phyloP scores from a whole-genome alignment of 2,888 invertebrate species.

The Drosophila greeni region DNA sequence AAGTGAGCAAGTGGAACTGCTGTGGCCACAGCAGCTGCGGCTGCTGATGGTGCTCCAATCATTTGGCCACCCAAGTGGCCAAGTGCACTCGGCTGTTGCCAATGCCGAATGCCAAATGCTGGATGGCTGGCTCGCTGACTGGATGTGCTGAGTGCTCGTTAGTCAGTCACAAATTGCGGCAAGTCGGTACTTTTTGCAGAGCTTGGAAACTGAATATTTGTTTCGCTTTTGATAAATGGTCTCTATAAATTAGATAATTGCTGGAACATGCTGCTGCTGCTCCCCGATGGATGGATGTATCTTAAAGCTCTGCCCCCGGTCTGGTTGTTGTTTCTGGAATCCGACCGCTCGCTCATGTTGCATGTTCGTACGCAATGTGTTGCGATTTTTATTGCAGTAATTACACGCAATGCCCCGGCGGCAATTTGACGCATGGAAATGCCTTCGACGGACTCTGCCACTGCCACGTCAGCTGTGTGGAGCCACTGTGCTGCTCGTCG shows the following conservation, averaged over 20 bases:
- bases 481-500: conserved; percentile 11
- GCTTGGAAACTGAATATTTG: conserved; percentile 61
- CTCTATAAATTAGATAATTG: conserved; percentile 69
- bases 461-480: conserved; percentile 45
- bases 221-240: conserved; percentile 66
- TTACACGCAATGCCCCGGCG: conserved; percentile 69
- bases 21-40: conserved; percentile 3
- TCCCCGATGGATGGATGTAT: conserved; percentile 15
- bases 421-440: conserved; percentile 72
- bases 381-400: conserved; percentile 71
- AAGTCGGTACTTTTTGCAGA: conserved; percentile 22
- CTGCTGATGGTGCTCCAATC: conserved; percentile 21
- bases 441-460: conserved; percentile 49
- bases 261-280: conserved; percentile 44
- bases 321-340: conserved; percentile 1
- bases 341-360: conserved; percentile 50
- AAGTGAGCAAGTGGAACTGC: conserved; percentile 9
- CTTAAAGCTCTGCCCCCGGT: conserved; percentile 21
- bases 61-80: conserved; percentile 61
- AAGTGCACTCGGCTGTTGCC: conserved; percentile 57
- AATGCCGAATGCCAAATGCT: conserved; percentile 26
- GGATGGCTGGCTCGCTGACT: conserved; percentile 43
- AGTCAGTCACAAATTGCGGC: conserved; percentile 50
- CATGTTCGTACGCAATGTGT: conserved; percentile 70
- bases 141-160: conserved; percentile 45